A percentile compares a stretch with the other conserved stretches of the same genome.
phyloP scores from a whole-genome alignment of 2,888 invertebrate species.

The Diadegma fenestrale region DNA sequence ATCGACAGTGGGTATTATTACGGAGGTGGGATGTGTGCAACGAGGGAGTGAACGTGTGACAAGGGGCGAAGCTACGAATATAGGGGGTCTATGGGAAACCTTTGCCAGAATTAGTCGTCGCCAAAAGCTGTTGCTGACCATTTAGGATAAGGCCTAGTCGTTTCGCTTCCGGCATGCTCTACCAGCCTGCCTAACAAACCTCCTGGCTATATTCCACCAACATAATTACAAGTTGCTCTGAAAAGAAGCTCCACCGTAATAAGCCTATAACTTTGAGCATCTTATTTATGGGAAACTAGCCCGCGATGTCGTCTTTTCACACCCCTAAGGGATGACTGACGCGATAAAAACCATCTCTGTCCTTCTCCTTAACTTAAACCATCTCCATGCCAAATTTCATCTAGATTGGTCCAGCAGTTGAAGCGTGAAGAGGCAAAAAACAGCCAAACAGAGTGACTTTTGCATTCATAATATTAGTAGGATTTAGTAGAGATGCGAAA shows the following conservation, averaged over 20 bases:
- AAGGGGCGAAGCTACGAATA: slow-evolving; percentile 40
- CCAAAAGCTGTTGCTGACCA: slow-evolving; percentile 70
- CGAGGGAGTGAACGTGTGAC: slow-evolving; percentile 30
- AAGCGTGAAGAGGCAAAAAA: too few species aligned
- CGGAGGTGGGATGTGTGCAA: slow-evolving; percentile 28
- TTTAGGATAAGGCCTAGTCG: slow-evolving; percentile 69
- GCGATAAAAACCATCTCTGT: too few species aligned
- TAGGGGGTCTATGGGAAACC: slow-evolving; percentile 52
- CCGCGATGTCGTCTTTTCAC: too few species aligned
- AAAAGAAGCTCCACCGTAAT: not conserved
- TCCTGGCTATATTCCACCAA: not conserved
- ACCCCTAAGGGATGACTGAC: too few species aligned
- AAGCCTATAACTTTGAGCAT: slow-evolving; percentile 1
- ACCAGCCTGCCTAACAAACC: slow-evolving; percentile 30
- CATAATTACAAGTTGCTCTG: not conserved
- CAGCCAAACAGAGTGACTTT: too few species aligned
- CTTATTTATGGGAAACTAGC: not conserved
- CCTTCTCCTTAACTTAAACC: too few species aligned
- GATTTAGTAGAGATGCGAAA: not conserved
- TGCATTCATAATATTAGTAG: too few species aligned
- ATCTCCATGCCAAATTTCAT: too few species aligned
- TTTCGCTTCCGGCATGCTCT: slow-evolving; percentile 59
- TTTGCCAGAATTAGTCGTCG: slow-evolving; percentile 67
- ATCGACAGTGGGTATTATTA: slow-evolving; percentile 53
- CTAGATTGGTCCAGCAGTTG: too few species aligned